Evolutionary conservation across 1,140 invertebrate genomes (phyloP).

Genomic region (Oncopodura yosiiana): DNA sequence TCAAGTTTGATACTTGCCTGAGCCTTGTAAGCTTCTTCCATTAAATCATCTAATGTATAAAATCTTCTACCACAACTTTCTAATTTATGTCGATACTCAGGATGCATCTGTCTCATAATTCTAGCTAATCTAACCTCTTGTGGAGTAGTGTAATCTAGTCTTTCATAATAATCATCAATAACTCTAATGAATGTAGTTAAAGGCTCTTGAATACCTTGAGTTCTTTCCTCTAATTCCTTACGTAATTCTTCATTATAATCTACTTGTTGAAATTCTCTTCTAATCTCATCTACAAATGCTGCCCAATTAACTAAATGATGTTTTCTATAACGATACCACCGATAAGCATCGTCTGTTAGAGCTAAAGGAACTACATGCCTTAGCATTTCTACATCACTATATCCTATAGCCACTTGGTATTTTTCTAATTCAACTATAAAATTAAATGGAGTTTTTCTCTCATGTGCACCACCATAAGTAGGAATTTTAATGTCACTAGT

Average conservation of each 20-base stretch:
- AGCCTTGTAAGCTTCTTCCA: conserved; percentile 2
- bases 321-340: conserved; percentile 4
- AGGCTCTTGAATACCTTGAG: conserved; percentile 6
- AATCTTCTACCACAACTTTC: neutral
- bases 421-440: conserved; percentile 8
- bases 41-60: neutral
- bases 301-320: neutral
- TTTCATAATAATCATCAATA: conserved; percentile 11
- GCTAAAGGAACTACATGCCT: conserved; percentile 5
- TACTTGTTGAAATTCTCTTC: conserved; percentile 11
- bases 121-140: neutral
- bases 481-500: conserved; percentile 15
- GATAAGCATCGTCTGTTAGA: conserved; percentile 1
- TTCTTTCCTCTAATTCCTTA: conserved; percentile 7
- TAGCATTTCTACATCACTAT: neutral
- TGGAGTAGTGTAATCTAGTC: neutral
- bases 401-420: neutral
- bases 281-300: neutral
- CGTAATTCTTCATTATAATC: conserved; percentile 3
- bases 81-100: conserved; percentile 2
- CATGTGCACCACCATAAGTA: neutral
- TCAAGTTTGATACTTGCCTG: neutral
- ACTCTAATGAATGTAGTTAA: conserved; percentile 11
- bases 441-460: neutral
- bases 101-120: conserved; percentile 10